Evolutionary conservation across 2,113 vertebrate genomes (phyloP).

Genomic region (Oreochromis aureus): DNA sequence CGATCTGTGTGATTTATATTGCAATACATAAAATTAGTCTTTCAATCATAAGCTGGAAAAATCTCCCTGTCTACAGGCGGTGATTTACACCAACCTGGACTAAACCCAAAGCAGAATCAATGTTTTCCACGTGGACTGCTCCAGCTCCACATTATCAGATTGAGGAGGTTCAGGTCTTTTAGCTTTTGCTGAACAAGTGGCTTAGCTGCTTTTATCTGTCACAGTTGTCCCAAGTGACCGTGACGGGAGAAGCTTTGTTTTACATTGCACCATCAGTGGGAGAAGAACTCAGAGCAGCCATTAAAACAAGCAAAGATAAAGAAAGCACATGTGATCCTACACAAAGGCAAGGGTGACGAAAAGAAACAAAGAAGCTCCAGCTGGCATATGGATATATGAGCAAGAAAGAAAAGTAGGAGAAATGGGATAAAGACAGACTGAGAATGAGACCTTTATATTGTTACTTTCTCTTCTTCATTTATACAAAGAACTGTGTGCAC

Average conservation of each 20-base stretch:
- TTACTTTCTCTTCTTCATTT: background rate
- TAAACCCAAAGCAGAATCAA: background rate
- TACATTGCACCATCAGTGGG: background rate
- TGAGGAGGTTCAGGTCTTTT: background rate
- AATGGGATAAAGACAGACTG: background rate
- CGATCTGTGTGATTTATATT: background rate
- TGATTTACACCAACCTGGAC: background rate
- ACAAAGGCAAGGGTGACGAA: background rate
- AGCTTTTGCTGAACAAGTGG: background rate
- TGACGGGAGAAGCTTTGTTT: background rate
- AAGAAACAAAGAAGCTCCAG: background rate
- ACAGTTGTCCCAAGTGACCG: background rate
- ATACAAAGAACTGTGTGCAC: background rate
- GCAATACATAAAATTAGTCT: background rate
- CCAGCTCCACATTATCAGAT: constrained; percentile 2
- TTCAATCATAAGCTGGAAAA: background rate
- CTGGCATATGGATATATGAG: background rate
- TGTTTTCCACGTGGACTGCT: background rate
- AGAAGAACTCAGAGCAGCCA: background rate
- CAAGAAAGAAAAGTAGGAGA: background rate
- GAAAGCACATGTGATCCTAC: background rate
- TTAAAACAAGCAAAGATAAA: background rate
- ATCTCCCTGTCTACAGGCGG: background rate
- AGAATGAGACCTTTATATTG: background rate
- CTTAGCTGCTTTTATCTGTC: background rate